These are phyloP conservation scores for Polydesmus complanatus DNA, from an alignment of 2,888 invertebrate species.

Conservation along the genomic window DNA sequence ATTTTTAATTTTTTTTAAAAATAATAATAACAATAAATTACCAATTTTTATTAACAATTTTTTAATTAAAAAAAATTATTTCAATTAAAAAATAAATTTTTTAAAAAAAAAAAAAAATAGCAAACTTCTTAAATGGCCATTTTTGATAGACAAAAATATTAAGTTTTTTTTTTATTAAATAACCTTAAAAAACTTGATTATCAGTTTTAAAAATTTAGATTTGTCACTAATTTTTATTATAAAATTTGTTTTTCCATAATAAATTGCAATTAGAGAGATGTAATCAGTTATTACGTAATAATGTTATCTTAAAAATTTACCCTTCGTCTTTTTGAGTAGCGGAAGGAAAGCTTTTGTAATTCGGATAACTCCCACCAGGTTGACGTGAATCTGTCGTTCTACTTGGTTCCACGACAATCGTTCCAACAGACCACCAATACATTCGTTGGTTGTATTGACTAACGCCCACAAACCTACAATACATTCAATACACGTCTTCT, in stretches of 20 bases:
- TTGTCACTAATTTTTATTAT: background rate
- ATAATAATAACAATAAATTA: too few relatives aligned
- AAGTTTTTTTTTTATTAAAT: too few relatives aligned
- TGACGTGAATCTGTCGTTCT: constrained; percentile 11
- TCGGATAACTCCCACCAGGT: constrained; percentile 11
- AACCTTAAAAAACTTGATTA: too few relatives aligned
- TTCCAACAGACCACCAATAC: constrained; percentile 13
- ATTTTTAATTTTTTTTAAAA: too few relatives aligned
- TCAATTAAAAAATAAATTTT: too few relatives aligned
- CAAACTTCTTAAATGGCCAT: too few relatives aligned
- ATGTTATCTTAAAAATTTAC: background rate
- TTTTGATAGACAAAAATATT: too few relatives aligned
- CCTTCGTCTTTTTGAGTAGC: constrained; percentile 10
- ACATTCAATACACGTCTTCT: too few relatives aligned
- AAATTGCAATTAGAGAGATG: background rate
- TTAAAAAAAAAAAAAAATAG: too few relatives aligned
- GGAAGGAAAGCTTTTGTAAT: constrained; percentile 14
- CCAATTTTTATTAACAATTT: too few relatives aligned
- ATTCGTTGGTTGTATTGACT: constrained; percentile 13
- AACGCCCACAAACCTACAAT: constrained; percentile 13
- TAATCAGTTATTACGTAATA: background rate
- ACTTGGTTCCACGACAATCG: constrained; percentile 9
- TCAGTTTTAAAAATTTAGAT: too few relatives aligned
- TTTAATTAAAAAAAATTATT: too few relatives aligned
- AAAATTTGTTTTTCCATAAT: background rate